phyloP scores from a whole-genome alignment of 30 jellyfish, hydroid and myxozoan genomes.

The Chrysaora quinquecirrha region DNA sequence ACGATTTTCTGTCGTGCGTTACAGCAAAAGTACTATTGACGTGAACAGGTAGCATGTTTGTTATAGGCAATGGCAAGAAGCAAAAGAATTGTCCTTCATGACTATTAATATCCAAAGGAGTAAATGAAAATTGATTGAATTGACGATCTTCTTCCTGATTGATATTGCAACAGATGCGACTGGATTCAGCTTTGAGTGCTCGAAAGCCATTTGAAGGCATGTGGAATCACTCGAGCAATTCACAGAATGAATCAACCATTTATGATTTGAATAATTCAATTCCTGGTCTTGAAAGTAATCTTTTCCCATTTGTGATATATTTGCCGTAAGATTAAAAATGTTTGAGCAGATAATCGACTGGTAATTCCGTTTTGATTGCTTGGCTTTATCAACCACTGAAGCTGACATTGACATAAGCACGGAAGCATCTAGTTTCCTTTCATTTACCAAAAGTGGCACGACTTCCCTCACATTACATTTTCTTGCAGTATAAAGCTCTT shows the following conservation, averaged over 20 bases:
- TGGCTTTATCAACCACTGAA: neutral
- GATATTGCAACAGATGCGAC: slow-evolving; percentile 46
- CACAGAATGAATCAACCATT: slow-evolving; percentile 34
- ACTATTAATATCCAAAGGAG: neutral
- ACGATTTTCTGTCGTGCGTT: slow-evolving; percentile 56
- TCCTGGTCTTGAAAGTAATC: neutral
- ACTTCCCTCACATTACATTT: slow-evolving; percentile 1
- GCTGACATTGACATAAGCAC: neutral
- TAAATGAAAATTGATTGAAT: neutral
- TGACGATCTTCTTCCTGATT: neutral
- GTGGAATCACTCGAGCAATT: slow-evolving; percentile 5
- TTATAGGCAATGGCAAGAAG: slow-evolving; percentile 47
- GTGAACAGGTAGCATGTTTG: slow-evolving; percentile 66
- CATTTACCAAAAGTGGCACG: neutral
- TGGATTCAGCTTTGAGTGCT: slow-evolving; percentile 22
- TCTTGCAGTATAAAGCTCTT: neutral
- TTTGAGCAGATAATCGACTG: neutral
- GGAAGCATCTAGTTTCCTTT: neutral
- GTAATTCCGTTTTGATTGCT: neutral
- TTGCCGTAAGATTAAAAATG: neutral
- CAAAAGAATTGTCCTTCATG: slow-evolving; percentile 45
- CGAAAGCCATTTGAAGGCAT: slow-evolving; percentile 35
- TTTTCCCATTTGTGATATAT: neutral
- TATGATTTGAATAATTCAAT: neutral
- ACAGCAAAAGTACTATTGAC: slow-evolving; percentile 76